Evolutionary conservation across 2,113 vertebrate genomes (phyloP).

Genomic region (Notothenia rossii): DNA sequence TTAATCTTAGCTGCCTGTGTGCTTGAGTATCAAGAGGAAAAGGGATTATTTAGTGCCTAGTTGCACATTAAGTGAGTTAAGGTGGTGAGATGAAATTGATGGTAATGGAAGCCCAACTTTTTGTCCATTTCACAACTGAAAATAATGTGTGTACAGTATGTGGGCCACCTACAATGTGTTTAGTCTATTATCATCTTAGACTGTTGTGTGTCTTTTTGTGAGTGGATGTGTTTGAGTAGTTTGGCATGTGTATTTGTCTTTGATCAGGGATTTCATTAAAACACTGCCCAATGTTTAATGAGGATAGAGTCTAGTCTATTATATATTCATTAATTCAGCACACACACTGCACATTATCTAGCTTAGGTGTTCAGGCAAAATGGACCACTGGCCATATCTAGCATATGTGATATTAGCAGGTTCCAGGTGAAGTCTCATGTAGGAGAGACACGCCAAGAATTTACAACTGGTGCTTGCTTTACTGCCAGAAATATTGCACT

Average conservation of each 20-base stretch:
- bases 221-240: not conserved
- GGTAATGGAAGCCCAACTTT: conserved; percentile 28
- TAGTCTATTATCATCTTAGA: conserved; percentile 14
- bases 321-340: conserved; percentile 14
- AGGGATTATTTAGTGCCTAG: conserved; percentile 12
- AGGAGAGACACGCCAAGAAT: conserved; percentile 12
- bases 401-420: conserved; percentile 22
- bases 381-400: not conserved
- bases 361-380: conserved; percentile 13
- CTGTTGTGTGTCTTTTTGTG: conserved; percentile 18
- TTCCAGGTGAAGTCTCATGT: conserved; percentile 16
- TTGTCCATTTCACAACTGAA: conserved; percentile 10
- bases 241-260: conserved; percentile 21
- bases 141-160: not conserved
- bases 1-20: conserved; percentile 2
- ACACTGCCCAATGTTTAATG: conserved; percentile 24
- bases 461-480: not conserved
- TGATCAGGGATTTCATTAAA: conserved; percentile 24
- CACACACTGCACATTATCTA: conserved; percentile 24
- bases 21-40: conserved; percentile 3
- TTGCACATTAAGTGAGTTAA: conserved; percentile 3
- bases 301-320: conserved; percentile 11
- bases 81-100: conserved; percentile 19
- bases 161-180: conserved; percentile 6
- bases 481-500: conserved; percentile 15